A percentile compares a stretch with the other conserved stretches of the same genome.
Evolutionary conservation across 2,113 vertebrate species (phyloP).

Genomic region (Gorsachius goisagi): DNA sequence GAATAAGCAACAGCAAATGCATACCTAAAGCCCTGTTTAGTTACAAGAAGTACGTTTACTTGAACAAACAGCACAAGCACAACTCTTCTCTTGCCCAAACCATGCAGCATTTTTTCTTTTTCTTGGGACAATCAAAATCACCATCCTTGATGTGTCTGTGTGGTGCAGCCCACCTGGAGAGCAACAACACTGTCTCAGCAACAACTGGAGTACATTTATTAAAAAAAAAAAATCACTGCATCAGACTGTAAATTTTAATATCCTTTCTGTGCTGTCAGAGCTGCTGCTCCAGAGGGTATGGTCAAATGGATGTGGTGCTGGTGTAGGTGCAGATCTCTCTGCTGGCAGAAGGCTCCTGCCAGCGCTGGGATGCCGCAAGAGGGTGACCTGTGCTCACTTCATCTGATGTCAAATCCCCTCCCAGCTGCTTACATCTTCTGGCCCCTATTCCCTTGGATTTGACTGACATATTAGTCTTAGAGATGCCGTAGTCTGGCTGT

Average conservation of each 20-base stretch:
- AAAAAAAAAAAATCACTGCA: background rate
- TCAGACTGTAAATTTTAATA: background rate
- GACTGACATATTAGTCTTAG: background rate
- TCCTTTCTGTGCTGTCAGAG: background rate
- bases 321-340: background rate
- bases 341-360: background rate
- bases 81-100: background rate
- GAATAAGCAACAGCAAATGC: background rate
- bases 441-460: background rate
- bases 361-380: background rate
- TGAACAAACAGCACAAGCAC: background rate
- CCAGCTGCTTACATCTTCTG: background rate
- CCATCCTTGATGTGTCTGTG: background rate
- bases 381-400: fast-evolving
- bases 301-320: background rate
- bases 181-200: background rate
- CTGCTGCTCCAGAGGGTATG: background rate
- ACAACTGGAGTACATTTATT: background rate
- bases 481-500: background rate
- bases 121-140: background rate
- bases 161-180: background rate
- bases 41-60: background rate
- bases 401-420: background rate
- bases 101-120: no score
- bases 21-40: background rate